These are phyloP conservation scores for Phalacrocorax aristotelis DNA, from an alignment of 2,113 vertebrate genomes.

Conservation along the genomic window DNA sequence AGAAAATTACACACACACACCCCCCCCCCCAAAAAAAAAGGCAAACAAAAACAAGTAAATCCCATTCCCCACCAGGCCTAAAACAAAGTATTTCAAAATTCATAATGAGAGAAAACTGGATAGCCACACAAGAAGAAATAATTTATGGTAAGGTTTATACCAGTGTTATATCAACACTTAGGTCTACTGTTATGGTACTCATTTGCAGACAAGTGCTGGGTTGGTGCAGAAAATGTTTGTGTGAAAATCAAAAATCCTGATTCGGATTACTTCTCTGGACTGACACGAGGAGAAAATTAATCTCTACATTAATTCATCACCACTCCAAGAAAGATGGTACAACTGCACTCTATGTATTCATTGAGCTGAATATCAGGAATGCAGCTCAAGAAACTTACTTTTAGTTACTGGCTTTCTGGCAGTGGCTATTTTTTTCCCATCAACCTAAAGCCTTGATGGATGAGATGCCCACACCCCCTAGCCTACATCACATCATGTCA, in stretches of 20 bases:
- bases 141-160: neutral
- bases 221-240: neutral
- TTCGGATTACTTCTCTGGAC: neutral
- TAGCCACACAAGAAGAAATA: neutral
- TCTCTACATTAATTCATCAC: neutral
- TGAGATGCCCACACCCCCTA: neutral
- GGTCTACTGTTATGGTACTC: neutral
- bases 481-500: neutral
- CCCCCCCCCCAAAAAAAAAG: neutral
- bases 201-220: neutral
- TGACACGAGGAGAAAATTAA: neutral
- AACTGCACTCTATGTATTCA: neutral
- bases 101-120: neutral
- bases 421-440: neutral
- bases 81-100: neutral
- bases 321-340: neutral
- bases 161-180: neutral
- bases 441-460: neutral
- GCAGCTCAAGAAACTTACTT: neutral
- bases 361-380: neutral
- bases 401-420: neutral
- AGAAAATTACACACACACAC: neutral
- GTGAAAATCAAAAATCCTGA: neutral
- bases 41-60: accelerated
- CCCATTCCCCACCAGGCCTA: accelerated